A percentile compares a stretch with the other conserved stretches of the same genome.
These are phyloP conservation scores for Macaria liturata DNA, from an alignment of 2,888 invertebrate species.

Conservation along the genomic window DNA sequence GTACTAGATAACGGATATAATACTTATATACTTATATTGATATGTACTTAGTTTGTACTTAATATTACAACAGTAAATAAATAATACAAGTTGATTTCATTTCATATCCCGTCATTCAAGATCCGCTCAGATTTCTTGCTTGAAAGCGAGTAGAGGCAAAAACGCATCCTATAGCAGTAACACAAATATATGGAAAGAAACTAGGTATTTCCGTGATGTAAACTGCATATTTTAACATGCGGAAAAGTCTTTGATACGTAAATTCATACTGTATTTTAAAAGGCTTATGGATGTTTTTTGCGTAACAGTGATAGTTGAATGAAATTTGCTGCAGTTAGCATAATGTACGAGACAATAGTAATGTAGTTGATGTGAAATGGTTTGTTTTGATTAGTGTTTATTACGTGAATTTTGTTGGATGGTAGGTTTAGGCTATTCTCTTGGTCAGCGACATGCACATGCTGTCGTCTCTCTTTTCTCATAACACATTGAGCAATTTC, in stretches of 20 bases:
- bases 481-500: too few relatives aligned
- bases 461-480: too few relatives aligned
- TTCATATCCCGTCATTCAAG: constrained; percentile 6
- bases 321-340: constrained; percentile 37
- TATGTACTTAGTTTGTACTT: too few relatives aligned
- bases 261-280: constrained; percentile 29
- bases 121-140: constrained; percentile 15
- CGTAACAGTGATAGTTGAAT: constrained; percentile 24
- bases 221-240: constrained; percentile 48
- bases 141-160: constrained; percentile 35
- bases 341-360: constrained; percentile 43
- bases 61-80: too few relatives aligned
- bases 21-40: too few relatives aligned
- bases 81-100: too few relatives aligned
- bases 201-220: constrained; percentile 54
- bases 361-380: too few relatives aligned
- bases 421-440: too few relatives aligned
- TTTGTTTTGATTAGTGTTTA: too few relatives aligned
- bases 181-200: constrained; percentile 54
- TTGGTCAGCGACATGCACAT: too few relatives aligned
- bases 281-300: constrained; percentile 31
- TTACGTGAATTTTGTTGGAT: too few relatives aligned
- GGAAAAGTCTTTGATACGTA: constrained; percentile 12
- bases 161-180: constrained; percentile 39
- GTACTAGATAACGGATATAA: too few relatives aligned